Conservation (phyloP, 2,888 invertebrate genomes). For the Caradrina kadenii region DNA sequence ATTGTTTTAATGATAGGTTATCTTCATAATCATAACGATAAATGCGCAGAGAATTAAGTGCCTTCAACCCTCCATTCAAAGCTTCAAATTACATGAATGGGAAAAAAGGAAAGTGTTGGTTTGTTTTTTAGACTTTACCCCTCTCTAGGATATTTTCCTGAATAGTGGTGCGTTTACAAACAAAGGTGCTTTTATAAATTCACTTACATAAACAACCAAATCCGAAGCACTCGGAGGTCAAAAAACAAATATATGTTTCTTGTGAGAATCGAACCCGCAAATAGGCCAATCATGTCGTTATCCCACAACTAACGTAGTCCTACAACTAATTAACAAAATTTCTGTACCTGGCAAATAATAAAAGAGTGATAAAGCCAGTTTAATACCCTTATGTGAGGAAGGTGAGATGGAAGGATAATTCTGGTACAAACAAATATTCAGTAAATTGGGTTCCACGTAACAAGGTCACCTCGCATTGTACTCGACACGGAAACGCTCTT, state of each 20-base stretch:
- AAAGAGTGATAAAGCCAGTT: constrained; percentile 13
- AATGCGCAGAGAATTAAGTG: constrained; percentile 17
- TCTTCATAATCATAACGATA: constrained; percentile 9
- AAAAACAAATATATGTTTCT: no score
- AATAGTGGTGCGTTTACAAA: no score
- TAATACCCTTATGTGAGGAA: constrained; percentile 36
- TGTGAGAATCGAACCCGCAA: no score
- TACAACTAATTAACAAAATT: neutral
- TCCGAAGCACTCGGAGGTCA: no score
- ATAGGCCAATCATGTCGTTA: no score
- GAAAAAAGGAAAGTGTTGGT: constrained; percentile 2
- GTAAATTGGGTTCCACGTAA: constrained; percentile 43
- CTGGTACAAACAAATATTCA: constrained; percentile 50
- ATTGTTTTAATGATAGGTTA: constrained; percentile 23
- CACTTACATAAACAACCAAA: no score
- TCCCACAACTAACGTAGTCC: neutral
- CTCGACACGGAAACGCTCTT: constrained; percentile 73
- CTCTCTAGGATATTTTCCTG: no score
- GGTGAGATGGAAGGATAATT: constrained; percentile 32
- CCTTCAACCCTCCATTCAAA: constrained; percentile 2
- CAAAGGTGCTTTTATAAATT: no score
- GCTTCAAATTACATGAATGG: constrained; percentile 12
- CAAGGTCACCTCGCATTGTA: constrained; percentile 56
- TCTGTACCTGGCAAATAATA: constrained; percentile 18
- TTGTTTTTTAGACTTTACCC: neutral